Evolutionary conservation across 2,888 invertebrate genomes (phyloP).

Genomic region (Sepiola atlantica): DNA sequence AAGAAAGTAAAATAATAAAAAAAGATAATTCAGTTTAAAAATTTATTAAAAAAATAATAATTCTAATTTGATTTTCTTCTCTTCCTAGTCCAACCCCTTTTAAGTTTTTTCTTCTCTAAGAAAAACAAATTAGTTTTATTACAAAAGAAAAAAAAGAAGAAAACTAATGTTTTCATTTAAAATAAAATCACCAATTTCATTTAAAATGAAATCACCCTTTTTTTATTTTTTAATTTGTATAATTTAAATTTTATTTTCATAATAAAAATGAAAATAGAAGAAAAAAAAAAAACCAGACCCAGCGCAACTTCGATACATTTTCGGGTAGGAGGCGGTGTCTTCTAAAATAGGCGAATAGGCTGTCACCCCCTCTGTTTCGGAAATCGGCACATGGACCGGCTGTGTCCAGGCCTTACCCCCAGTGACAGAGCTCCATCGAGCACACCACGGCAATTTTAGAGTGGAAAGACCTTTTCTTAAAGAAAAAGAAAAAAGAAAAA

Average conservation of each 20-base stretch:
- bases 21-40: too few species aligned
- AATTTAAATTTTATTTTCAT: neutral
- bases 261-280: too few species aligned
- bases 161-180: neutral
- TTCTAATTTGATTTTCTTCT: neutral
- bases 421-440: slow-evolving; percentile 21
- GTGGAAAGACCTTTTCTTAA: neutral
- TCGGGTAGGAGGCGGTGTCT: neutral
- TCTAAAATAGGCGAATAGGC: slow-evolving; percentile 6
- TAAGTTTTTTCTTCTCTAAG: too few species aligned
- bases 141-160: neutral
- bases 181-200: neutral
- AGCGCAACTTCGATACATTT: neutral
- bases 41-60: too few species aligned
- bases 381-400: slow-evolving; percentile 32
- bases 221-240: too few species aligned
- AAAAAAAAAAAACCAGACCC: neutral
- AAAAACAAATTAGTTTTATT: neutral
- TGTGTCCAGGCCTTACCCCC: neutral
- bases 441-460: slow-evolving; percentile 24
- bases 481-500: neutral
- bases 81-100: too few species aligned
- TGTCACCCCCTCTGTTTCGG: slow-evolving; percentile 32
- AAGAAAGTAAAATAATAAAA: too few species aligned
- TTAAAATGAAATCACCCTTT: neutral